Base-by-base conservation (phyloP, 2,113 vertebrate species). In the Capricornis sumatraensis region DNA sequence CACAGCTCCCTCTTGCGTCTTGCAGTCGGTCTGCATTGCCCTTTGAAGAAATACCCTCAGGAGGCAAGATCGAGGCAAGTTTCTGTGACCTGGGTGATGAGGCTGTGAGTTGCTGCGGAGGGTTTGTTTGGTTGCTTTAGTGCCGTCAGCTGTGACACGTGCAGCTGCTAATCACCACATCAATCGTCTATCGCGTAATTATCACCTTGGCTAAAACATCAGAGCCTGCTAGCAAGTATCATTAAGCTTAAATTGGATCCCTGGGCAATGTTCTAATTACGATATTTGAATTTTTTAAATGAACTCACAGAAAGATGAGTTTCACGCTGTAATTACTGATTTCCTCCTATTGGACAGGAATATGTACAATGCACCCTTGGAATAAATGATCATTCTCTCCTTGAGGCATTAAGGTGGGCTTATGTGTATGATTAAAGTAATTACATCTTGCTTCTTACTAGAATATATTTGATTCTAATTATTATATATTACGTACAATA, bases 181-280 rank as follows among this genome's bases (percentile, higher is more conserved):
- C 57, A 53, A 40, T 85, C 67, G 36, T 92, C 85, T 45, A 9
- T 4, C 7, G 7, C 9, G 2, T 62, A 83, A 96, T 95, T 76
- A 87, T 71, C 95, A 15, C 55, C 89, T 74, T 30, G 10, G 43
- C n/a, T 45, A 47, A 96, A 58, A 89, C 95, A 92, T 33, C 89
- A 53, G 55, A 2, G 52, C 60, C 95, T 84, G 57, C 93, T 30
- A 58, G 95, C 67, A 87, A 89, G 89, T 62, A 57, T 74, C 81
- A 93, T 95, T 86, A 95, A 28, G 36, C 27, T 92, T 93, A 82
- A 95, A 90, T 83, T 87, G 85, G 86, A 81, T 93, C 86, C 71
- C 93, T 84, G 81, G 86, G 95, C 81, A 82, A 93, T 76, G 89
- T 76, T 81, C 71, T 94, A 92, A 96, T 92, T 94, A 85, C 19